Percentiles rank a stretch among this genome's conserved stretches.
Evolutionary conservation across 2,888 invertebrate genomes (phyloP).

Genomic region (Oegoconia quadripuncta): DNA sequence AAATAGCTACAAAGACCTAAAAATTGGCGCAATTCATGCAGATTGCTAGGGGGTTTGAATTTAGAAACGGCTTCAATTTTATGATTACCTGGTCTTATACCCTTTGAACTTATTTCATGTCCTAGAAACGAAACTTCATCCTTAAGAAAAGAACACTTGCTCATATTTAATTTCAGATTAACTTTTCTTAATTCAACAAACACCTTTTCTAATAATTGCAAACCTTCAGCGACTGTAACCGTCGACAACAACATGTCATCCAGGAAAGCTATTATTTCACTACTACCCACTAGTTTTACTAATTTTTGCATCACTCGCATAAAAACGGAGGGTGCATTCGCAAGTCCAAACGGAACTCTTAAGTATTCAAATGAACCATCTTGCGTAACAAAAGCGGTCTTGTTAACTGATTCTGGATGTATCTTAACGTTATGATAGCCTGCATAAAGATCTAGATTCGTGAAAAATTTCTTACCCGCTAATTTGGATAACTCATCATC

Average conservation of each 20-base stretch:
- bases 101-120: conserved; percentile 2
- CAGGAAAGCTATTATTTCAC: conserved; percentile 10
- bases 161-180: conserved; percentile 1
- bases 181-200: conserved; percentile 1
- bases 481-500: conserved; percentile 12
- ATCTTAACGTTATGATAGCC: conserved; percentile 11
- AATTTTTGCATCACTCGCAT: background rate
- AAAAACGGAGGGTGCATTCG: background rate
- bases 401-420: background rate
- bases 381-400: conserved; percentile 13
- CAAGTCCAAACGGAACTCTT: conserved; percentile 7
- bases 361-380: conserved; percentile 10
- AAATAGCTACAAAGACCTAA: conserved; percentile 23
- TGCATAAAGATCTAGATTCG: conserved; percentile 7
- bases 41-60: conserved; percentile 1
- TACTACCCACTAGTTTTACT: background rate
- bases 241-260: conserved; percentile 10
- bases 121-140: conserved; percentile 4
- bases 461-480: conserved; percentile 4
- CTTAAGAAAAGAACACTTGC: conserved; percentile 13
- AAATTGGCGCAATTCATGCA: conserved; percentile 14
- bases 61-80: conserved; percentile 8
- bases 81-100: conserved; percentile 3
- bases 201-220: conserved; percentile 2
- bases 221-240: background rate